Conservation (phyloP, 1,140 invertebrate species). For the Manduca sexta region DNA sequence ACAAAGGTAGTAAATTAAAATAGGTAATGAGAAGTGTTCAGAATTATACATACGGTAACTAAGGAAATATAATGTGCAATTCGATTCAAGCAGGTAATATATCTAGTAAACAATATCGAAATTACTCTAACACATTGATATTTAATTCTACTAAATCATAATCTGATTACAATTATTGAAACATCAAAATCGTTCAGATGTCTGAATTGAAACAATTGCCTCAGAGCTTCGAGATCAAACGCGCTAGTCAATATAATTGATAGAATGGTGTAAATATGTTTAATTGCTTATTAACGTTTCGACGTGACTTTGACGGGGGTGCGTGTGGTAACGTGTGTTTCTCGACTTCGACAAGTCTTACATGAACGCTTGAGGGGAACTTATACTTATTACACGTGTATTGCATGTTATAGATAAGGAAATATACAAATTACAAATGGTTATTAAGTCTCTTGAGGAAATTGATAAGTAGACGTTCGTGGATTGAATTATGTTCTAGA, state of each 20-base stretch:
- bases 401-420: background rate
- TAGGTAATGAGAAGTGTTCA: too few species aligned
- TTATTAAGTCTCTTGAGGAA: too few species aligned
- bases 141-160: constrained; percentile 10
- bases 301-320: constrained; percentile 51
- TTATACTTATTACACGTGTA: background rate
- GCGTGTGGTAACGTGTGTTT: constrained; percentile 1
- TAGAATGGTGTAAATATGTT: constrained; percentile 49
- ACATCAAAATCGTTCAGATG: constrained; percentile 28
- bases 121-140: too few species aligned
- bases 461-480: too few species aligned
- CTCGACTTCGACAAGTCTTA: constrained; percentile 4
- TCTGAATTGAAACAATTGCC: constrained; percentile 56
- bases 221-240: constrained; percentile 53
- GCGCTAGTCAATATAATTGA: constrained; percentile 45
- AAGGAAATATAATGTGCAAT: too few species aligned
- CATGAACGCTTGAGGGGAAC: constrained; percentile 2
- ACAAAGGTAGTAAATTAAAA: too few species aligned
- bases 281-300: constrained; percentile 65
- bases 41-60: too few species aligned
- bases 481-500: too few species aligned
- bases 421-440: too few species aligned
- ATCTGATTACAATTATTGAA: constrained; percentile 28
- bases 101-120: too few species aligned
- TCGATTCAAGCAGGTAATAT: too few species aligned